Evolutionary conservation across 1,140 invertebrate genomes (phyloP).

Genomic region (Pseudomyrmex pallidus): DNA sequence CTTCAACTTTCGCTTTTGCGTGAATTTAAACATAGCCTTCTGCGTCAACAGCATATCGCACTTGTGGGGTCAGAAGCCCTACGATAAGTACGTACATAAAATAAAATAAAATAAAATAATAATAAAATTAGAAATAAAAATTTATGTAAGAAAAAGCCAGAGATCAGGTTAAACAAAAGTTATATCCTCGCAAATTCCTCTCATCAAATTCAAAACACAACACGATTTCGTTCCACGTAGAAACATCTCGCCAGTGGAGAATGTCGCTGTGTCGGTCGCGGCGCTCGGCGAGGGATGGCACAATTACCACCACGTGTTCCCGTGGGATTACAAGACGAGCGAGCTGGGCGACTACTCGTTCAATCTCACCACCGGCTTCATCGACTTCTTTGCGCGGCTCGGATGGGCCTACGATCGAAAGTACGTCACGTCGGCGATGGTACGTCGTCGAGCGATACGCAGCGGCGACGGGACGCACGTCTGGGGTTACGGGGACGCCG

Average conservation of each 20-base stretch:
- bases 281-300: conserved; percentile 94
- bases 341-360: conserved; percentile 89
- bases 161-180: neutral
- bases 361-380: conserved; percentile 90
- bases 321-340: conserved; percentile 93
- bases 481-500: conserved; percentile 87
- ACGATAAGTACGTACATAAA: conserved; percentile 90
- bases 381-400: conserved; percentile 89
- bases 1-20: conserved; percentile 92
- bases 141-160: too few relatives aligned
- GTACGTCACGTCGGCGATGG: conserved; percentile 88
- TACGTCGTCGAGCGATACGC: conserved; percentile 86
- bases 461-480: conserved; percentile 88
- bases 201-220: neutral
- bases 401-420: conserved; percentile 92
- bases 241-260: conserved; percentile 91
- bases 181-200: neutral
- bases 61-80: conserved; percentile 95
- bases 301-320: conserved; percentile 97
- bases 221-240: conserved; percentile 80
- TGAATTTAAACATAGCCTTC: conserved; percentile 96
- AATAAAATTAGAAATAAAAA: neutral
- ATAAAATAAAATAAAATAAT: too few relatives aligned
- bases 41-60: conserved; percentile 97
- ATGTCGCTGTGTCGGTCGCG: conserved; percentile 88